Conservation (phyloP, 2,797 vertebrate species). For the Psittacula derbiana region DNA sequence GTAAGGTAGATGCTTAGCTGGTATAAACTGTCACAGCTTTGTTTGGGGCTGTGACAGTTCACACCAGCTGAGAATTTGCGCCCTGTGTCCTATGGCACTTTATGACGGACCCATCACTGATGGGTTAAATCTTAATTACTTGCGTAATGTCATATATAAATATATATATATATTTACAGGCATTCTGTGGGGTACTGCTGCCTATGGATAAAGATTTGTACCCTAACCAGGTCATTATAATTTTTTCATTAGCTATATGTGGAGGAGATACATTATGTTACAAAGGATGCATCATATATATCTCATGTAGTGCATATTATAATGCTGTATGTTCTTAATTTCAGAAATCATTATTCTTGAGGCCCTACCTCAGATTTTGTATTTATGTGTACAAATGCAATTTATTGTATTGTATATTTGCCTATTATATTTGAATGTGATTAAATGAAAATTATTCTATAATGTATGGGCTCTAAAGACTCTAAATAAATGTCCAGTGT, state of each 20-base stretch:
- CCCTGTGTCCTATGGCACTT: slow-evolving; percentile 91
- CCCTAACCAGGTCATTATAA: slow-evolving; percentile 86
- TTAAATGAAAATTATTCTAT: slow-evolving; percentile 91
- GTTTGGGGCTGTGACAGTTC: slow-evolving; percentile 41
- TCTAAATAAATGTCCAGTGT: slow-evolving; percentile 96
- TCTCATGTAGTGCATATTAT: slow-evolving; percentile 81
- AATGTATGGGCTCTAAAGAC: slow-evolving; percentile 89
- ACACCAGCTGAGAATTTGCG: slow-evolving; percentile 49
- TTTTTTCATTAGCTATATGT: slow-evolving; percentile 81
- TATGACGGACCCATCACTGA: slow-evolving; percentile 89
- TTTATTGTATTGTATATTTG: slow-evolving; percentile 98
- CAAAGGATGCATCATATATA: slow-evolving; percentile 81
- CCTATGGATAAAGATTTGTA: slow-evolving; percentile 96
- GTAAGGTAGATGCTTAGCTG: slow-evolving; percentile 61
- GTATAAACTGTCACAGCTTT: slow-evolving; percentile 39
- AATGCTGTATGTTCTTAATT: slow-evolving; percentile 88
- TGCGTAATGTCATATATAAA: slow-evolving; percentile 89
- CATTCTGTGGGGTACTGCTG: slow-evolving; percentile 90
- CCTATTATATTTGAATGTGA: slow-evolving; percentile 93
- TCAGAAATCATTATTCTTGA: slow-evolving; percentile 92
- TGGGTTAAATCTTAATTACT: slow-evolving; percentile 96
- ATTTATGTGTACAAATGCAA: slow-evolving; percentile 99
- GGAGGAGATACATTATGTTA: slow-evolving; percentile 82
- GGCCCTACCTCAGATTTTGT: slow-evolving; percentile 99
- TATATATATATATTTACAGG: slow-evolving; percentile 82